Evolutionary conservation across 2,888 invertebrate genomes (phyloP).

Genomic region (Macaria liturata): DNA sequence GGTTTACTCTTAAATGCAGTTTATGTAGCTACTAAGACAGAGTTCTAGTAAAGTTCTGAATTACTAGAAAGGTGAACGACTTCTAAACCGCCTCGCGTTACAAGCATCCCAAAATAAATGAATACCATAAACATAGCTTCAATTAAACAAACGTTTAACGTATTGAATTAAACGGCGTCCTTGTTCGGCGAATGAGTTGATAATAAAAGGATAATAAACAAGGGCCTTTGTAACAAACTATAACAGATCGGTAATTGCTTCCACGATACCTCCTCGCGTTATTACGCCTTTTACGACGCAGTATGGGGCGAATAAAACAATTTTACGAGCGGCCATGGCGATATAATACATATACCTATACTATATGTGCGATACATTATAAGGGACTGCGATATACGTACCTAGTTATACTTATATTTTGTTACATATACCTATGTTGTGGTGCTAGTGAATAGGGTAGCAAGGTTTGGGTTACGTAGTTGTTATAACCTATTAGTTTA

Average conservation of each 20-base stretch:
- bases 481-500: no score
- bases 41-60: not conserved
- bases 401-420: not conserved
- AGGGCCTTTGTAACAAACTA: slow-evolving; percentile 83
- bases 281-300: slow-evolving; percentile 83
- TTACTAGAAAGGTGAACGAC: slow-evolving; percentile 12
- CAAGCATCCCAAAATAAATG: slow-evolving; percentile 28
- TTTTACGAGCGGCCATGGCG: slow-evolving; percentile 82
- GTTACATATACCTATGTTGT: no score
- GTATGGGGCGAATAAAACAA: slow-evolving; percentile 84
- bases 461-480: no score
- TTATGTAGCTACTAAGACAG: no score
- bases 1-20: no score
- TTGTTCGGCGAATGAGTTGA: slow-evolving; percentile 80
- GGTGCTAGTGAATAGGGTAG: no score
- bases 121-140: slow-evolving; percentile 35
- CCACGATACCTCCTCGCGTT: slow-evolving; percentile 82
- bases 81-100: not conserved
- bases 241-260: slow-evolving; percentile 84
- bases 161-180: slow-evolving; percentile 76
- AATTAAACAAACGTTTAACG: slow-evolving; percentile 39
- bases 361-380: slow-evolving; percentile 42
- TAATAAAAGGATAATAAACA: slow-evolving; percentile 83
- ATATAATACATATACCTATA: slow-evolving; percentile 61
- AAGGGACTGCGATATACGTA: slow-evolving; percentile 38